These are phyloP conservation scores for Cheirogaleus major DNA, from an alignment of 2,797 vertebrate genomes.

Conservation along the genomic window DNA sequence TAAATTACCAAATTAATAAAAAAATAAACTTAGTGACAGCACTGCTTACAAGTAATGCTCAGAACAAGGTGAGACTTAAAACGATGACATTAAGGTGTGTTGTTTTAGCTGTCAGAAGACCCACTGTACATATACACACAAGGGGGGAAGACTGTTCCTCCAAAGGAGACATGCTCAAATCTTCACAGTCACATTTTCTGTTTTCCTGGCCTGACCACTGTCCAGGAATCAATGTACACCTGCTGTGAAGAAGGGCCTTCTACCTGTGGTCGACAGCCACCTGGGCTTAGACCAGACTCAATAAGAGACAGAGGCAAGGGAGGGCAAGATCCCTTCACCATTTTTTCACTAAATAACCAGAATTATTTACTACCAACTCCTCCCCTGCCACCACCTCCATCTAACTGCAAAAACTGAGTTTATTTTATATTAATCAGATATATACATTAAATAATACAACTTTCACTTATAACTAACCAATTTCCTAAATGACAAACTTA, in stretches of 20 bases:
- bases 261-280: not conserved
- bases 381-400: not conserved
- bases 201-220: not conserved
- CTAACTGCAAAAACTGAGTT: not conserved
- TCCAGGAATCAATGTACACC: not conserved
- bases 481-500: constrained; percentile 50
- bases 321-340: not conserved
- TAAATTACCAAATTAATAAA: constrained; percentile 35
- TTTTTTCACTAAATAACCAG: not conserved
- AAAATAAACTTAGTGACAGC: constrained; percentile 29
- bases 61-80: not conserved
- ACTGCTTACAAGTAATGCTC: not conserved
- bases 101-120: not conserved
- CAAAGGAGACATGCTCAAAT: not conserved
- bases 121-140: accelerated
- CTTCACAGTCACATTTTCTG: not conserved
- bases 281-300: not conserved
- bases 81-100: not conserved
- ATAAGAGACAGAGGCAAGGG: not conserved
- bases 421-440: not conserved
- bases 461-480: constrained; percentile 7
- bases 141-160: not conserved
- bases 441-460: not conserved
- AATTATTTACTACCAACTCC: not conserved
- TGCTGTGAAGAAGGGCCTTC: not conserved